These are phyloP conservation scores for Drosophila kanapiae DNA, from an alignment of 1,140 invertebrate genomes.

Conservation along the genomic window DNA sequence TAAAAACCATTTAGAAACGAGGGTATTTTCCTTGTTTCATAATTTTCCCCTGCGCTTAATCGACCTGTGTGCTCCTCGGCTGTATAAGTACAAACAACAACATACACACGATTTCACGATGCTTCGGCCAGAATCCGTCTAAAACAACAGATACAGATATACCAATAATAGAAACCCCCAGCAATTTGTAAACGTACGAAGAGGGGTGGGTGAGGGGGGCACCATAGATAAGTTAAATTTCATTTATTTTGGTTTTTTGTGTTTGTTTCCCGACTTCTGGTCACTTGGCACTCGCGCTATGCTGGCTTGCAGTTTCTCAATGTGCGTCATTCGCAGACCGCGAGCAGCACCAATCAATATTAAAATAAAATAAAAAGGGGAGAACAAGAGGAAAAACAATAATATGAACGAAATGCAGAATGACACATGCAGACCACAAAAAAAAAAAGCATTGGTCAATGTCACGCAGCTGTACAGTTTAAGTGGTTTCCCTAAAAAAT, in stretches of 20 bases:
- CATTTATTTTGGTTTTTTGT: constrained; percentile 40
- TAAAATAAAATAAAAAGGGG: constrained; percentile 20
- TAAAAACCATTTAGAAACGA: not conserved
- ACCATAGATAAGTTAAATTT: constrained; percentile 54
- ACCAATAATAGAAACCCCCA: constrained; percentile 43
- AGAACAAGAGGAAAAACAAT: constrained; percentile 36
- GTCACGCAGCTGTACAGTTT: constrained; percentile 21
- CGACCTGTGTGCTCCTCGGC: not conserved
- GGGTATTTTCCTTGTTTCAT: not conserved
- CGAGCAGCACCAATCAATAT: constrained; percentile 41
- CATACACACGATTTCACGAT: constrained; percentile 57
- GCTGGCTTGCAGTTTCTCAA: constrained; percentile 60
- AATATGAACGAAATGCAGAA: constrained; percentile 32
- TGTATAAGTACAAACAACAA: constrained; percentile 24
- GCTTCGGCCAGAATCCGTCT: constrained; percentile 65
- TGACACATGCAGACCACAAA: constrained; percentile 34
- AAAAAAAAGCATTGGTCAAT: constrained; percentile 37
- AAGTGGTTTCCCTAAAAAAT: constrained; percentile 14
- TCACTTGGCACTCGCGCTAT: constrained; percentile 46
- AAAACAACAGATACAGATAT: constrained; percentile 35
- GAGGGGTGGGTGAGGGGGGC: constrained; percentile 35
- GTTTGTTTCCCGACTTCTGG: constrained; percentile 49
- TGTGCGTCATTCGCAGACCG: constrained; percentile 71
- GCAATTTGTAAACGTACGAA: constrained; percentile 60
- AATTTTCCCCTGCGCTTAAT: not conserved